Conservation (phyloP, 2,797 vertebrate genomes). For the Ptychobarbus kaznakovi region DNA sequence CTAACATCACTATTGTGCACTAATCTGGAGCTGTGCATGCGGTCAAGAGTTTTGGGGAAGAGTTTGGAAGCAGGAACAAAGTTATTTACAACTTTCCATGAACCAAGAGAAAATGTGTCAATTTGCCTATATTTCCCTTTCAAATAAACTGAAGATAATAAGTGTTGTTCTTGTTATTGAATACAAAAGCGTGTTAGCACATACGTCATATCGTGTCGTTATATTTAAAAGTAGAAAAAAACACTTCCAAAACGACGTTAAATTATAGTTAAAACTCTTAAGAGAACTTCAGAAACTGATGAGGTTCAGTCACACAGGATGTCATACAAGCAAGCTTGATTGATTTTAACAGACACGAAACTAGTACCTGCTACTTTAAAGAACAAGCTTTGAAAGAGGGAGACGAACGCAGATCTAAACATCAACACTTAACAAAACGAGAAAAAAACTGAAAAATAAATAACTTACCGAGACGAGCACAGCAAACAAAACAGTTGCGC, state of each 20-base stretch:
- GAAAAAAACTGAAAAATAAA: not conserved
- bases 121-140: not conserved
- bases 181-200: not conserved
- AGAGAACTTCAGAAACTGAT: not conserved
- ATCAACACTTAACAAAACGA: not conserved
- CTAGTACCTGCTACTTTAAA: too few species aligned
- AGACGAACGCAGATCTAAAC: not conserved
- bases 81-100: not conserved
- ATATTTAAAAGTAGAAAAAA: not conserved
- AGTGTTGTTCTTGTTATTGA: too few species aligned
- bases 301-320: not conserved
- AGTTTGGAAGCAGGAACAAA: constrained; percentile 9
- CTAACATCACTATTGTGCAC: not conserved
- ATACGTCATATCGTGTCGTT: not conserved
- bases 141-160: not conserved
- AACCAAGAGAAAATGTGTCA: not conserved
- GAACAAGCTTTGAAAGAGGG: not conserved
- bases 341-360: not conserved
- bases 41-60: constrained; percentile 13
- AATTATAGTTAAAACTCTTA: not conserved
- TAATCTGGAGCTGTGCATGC: not conserved
- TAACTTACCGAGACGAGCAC: constrained; percentile 38
- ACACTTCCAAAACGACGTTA: not conserved
- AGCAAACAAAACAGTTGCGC: constrained; percentile 33
- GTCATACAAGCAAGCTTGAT: not conserved